Evolutionary conservation across 2,797 vertebrate species (phyloP).

Genomic region (Rhincodon typus): DNA sequence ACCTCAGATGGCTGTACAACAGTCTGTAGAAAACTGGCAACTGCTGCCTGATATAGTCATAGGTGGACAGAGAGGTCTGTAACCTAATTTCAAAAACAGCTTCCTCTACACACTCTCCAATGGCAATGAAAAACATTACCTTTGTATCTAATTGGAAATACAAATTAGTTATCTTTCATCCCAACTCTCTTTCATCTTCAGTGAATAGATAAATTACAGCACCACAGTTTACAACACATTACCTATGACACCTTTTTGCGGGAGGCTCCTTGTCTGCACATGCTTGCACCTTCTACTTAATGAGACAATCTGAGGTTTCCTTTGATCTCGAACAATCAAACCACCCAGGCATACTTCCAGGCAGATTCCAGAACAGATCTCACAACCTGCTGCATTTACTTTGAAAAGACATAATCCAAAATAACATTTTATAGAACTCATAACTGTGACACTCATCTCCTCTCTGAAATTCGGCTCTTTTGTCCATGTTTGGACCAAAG

Average conservation of each 20-base stretch:
- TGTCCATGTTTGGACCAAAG: neutral
- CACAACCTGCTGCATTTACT: neutral
- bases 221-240: neutral
- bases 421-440: neutral
- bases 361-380: neutral
- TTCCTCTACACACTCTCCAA: too few relatives aligned
- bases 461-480: neutral
- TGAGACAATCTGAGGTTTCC: neutral
- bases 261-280: neutral
- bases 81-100: neutral
- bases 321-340: neutral
- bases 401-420: neutral
- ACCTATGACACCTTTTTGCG: neutral
- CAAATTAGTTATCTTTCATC: neutral
- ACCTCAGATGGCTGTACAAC: neutral
- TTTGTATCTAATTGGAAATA: neutral
- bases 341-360: too few relatives aligned
- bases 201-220: neutral
- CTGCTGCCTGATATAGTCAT: neutral
- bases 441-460: neutral
- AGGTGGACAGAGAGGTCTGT: neutral
- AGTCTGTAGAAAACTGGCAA: neutral
- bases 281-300: neutral
- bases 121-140: neutral
- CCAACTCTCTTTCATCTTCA: neutral